phyloP scores from a whole-genome alignment of 2,113 vertebrate genomes.

The Tragelaphus buxtoni region DNA sequence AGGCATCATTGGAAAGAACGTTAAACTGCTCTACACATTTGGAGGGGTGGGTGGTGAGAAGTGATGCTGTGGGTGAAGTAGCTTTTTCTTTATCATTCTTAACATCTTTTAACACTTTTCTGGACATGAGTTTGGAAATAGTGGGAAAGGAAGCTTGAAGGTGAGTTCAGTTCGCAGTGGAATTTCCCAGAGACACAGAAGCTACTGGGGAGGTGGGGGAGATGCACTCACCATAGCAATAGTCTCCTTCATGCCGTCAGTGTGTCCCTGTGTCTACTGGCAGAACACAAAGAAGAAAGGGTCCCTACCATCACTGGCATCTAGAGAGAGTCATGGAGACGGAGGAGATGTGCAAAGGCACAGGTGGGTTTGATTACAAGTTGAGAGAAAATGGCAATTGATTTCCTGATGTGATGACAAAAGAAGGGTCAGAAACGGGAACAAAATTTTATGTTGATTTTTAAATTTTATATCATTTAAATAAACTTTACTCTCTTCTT shows the following conservation, averaged over 20 bases:
- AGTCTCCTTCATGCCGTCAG: neutral
- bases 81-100: neutral
- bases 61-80: neutral
- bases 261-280: neutral
- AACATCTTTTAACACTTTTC: neutral
- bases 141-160: neutral
- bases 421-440: neutral
- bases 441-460: neutral
- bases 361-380: neutral
- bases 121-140: neutral
- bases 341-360: neutral
- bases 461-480: neutral
- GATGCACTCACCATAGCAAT: neutral
- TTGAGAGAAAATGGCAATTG: neutral
- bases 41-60: too few relatives aligned
- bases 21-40: neutral
- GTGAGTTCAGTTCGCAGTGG: rapidly evolving
- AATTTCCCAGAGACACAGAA: neutral
- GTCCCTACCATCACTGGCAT: neutral
- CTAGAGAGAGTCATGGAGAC: neutral
- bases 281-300: neutral
- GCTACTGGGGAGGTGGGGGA: neutral
- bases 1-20: neutral
- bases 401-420: rapidly evolving
- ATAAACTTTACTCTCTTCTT: neutral